These are phyloP conservation scores for Acrocera orbiculus DNA, from an alignment of 2,888 invertebrate genomes.

Conservation along the genomic window DNA sequence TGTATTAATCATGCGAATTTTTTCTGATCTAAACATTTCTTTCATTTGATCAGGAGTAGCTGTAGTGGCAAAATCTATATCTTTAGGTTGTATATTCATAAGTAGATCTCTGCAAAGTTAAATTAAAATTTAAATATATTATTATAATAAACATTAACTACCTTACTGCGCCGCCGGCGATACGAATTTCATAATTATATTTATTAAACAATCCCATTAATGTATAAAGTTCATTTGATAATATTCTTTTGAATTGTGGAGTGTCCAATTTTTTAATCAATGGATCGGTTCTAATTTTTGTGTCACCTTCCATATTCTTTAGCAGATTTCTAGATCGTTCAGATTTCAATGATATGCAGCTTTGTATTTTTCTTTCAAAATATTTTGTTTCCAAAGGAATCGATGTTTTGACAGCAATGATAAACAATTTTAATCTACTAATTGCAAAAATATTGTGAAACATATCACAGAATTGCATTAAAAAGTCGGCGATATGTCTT, in stretches of 20 bases:
- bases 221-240: conserved; percentile 60
- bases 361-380: too few species aligned
- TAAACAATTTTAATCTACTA: too few species aligned
- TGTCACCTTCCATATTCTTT: conserved; percentile 13
- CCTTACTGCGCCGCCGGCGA: conserved; percentile 94
- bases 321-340: too few species aligned
- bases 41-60: conserved; percentile 96
- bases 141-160: conserved; percentile 21
- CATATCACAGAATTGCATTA: too few species aligned
- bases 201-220: conserved; percentile 61
- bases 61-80: conserved; percentile 94
- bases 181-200: conserved; percentile 67
- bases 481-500: too few species aligned
- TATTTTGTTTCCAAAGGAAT: too few species aligned
- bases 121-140: background rate
- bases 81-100: conserved; percentile 62
- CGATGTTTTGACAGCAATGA: too few species aligned
- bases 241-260: conserved; percentile 57
- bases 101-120: conserved; percentile 47
- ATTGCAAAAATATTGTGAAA: too few species aligned
- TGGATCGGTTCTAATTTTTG: conserved; percentile 40
- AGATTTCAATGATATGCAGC: too few species aligned
- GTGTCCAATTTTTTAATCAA: conserved; percentile 51
- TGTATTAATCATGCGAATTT: conserved; percentile 77
- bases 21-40: conserved; percentile 68